These are phyloP conservation scores for Drosophila pseudoananassae DNA, from an alignment of 1,140 invertebrate genomes.

Conservation along the genomic window DNA sequence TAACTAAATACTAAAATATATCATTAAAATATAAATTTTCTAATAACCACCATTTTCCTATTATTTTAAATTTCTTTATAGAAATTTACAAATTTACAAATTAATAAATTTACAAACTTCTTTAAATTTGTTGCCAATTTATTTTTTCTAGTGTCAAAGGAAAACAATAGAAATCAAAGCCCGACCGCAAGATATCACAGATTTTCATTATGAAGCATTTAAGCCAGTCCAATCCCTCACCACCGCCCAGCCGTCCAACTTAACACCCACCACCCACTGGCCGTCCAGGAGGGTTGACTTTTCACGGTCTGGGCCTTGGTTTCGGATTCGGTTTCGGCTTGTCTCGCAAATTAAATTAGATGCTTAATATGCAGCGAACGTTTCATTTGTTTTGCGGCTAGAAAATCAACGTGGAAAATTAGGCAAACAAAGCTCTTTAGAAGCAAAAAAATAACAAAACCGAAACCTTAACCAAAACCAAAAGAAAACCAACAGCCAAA, in stretches of 20 bases:
- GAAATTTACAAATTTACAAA: too few species aligned
- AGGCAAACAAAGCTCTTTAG: slow-evolving; percentile 64
- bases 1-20: too few species aligned
- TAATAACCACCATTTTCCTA: too few species aligned
- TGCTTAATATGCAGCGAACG: slow-evolving; percentile 79
- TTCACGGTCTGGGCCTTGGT: slow-evolving; percentile 6
- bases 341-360: slow-evolving; percentile 76
- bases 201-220: slow-evolving; percentile 82
- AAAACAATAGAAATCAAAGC: slow-evolving; percentile 63
- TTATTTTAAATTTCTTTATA: too few species aligned
- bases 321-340: slow-evolving; percentile 20
- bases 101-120: too few species aligned
- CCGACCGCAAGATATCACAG: slow-evolving; percentile 73
- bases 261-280: slow-evolving; percentile 1
- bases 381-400: slow-evolving; percentile 83
- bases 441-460: too few species aligned
- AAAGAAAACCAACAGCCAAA: too few species aligned
- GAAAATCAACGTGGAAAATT: slow-evolving; percentile 83
- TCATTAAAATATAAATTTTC: too few species aligned
- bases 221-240: slow-evolving; percentile 40
- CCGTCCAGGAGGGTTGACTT: slow-evolving; percentile 26
- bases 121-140: too few species aligned
- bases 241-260: slow-evolving; percentile 13
- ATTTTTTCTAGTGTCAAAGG: background rate
- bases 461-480: too few species aligned